A percentile compares a stretch with the other conserved stretches of the same genome.
These are phyloP conservation scores for Cherax quadricarinatus DNA, from an alignment of 1,140 invertebrate genomes.

Conservation along the genomic window DNA sequence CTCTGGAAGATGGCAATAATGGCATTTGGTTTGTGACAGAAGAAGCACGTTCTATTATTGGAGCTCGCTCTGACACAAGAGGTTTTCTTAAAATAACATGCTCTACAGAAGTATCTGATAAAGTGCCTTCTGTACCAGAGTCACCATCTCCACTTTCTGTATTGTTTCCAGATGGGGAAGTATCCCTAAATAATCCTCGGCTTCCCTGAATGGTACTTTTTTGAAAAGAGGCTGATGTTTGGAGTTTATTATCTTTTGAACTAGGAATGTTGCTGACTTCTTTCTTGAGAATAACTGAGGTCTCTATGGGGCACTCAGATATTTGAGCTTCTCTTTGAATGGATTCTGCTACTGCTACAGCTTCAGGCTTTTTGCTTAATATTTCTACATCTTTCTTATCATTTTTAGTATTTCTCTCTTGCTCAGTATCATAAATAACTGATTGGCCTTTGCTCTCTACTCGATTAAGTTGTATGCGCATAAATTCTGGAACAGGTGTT, in stretches of 20 bases:
- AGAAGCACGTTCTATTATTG: constrained; percentile 42
- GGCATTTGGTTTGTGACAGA: neutral
- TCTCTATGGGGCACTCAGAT: neutral
- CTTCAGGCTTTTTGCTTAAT: neutral
- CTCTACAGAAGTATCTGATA: constrained; percentile 45
- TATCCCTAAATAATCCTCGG: constrained; percentile 20
- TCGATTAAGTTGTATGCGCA: constrained; percentile 84
- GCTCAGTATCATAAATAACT: constrained; percentile 59
- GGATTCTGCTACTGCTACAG: neutral
- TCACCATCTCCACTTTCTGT: constrained; percentile 38
- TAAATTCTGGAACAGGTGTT: constrained; percentile 82
- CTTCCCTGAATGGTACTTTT: constrained; percentile 25
- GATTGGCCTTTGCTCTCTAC: constrained; percentile 78
- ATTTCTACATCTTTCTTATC: constrained; percentile 3
- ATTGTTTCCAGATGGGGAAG: constrained; percentile 18
- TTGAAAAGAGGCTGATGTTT: neutral
- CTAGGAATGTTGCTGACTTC: neutral
- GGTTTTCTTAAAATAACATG: constrained; percentile 65
- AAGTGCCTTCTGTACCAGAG: constrained; percentile 4
- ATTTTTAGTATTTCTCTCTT: constrained; percentile 25
- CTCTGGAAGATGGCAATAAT: constrained; percentile 75
- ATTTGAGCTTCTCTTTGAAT: neutral
- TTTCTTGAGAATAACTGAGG: neutral
- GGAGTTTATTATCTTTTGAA: neutral
- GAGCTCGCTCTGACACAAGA: constrained; percentile 41